These are phyloP conservation scores for Corythaeola cristata DNA, from an alignment of 2,113 vertebrate species.

Conservation along the genomic window DNA sequence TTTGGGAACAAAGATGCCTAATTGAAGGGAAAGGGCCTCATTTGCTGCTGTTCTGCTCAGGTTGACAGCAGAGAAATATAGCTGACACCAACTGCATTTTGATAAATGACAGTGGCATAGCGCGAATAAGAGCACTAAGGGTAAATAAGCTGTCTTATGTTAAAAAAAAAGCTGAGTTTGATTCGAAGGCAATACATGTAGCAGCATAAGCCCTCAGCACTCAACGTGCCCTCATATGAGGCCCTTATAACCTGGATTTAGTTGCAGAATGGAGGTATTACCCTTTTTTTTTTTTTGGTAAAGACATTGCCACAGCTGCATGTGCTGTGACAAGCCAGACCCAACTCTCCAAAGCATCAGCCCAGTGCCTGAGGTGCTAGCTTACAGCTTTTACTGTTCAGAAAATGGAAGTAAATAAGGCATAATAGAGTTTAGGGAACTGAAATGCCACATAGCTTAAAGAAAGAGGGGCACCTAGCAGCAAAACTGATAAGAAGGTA, in stretches of 20 bases:
- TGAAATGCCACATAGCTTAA: background rate
- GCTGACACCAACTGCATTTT: background rate
- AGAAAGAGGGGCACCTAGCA: background rate
- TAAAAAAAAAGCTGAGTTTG: background rate
- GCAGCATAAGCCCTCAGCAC: background rate
- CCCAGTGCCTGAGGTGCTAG: background rate
- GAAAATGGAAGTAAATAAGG: conserved; percentile 29
- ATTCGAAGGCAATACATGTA: background rate
- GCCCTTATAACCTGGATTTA: background rate
- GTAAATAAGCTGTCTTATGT: background rate
- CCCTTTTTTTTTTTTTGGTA: background rate
- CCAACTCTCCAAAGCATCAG: background rate
- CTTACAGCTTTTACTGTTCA: background rate
- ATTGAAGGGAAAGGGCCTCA: background rate
- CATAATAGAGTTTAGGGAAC: background rate
- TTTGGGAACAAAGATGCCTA: background rate
- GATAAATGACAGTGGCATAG: background rate
- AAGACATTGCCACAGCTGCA: background rate
- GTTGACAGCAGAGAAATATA: background rate
- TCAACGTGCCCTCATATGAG: fast-evolving
- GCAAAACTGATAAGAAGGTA: background rate
- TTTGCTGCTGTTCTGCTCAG: background rate
- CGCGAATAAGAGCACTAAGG: background rate
- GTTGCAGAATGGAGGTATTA: background rate
- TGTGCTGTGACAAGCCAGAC: background rate